Base-by-base conservation (phyloP, 2,113 vertebrate genomes). In the Alectura lathami region DNA sequence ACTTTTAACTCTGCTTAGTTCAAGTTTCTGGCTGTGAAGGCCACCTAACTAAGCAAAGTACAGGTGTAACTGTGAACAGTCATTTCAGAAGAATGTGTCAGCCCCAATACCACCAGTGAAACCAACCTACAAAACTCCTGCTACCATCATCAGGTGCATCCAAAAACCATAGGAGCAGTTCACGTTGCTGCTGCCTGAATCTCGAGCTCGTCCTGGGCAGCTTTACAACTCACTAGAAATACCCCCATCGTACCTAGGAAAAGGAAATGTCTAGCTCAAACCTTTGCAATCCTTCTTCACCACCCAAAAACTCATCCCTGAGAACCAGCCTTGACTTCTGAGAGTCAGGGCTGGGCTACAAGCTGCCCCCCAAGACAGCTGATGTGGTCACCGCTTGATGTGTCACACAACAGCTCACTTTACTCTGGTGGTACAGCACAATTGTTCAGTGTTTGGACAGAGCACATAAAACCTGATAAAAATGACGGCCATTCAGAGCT, bases 381-480 rank as follows among this genome's bases (percentile, higher is more conserved):
- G 88, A n/a, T 21, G 64, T 11, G n/a, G 67, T 75, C 75, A 63
- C 45, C 53, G 50, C 75, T 77, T 77, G 43, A 60, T 9, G 17
- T 1, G 0, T 22, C 45, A 48, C 47, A 53, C 26, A 62, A 24
- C 64, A 69, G 64, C 70, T 76, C 72, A 60, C 34, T 32, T 81
- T 51, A 77, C 79, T 78, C 51, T 80, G 63, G 87, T 42, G 36
- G 62, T 40, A 43, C 73, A 77, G 75, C 45, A 59, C 57, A 38
- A 43, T 11, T 26, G 66, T 60, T 22, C 27, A 73, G 34, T 68
- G 30, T 89, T 90, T 70, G 30, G 68, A 85, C 50, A 68, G 53
- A 53, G 40, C n/a, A 91, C 21, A 40, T 57, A 94, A 89, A 95
- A 91, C 32, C 56, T 76, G 66, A 79, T 62, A 81, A 87, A 94